phyloP scores from a whole-genome alignment of 2,113 vertebrate species.

The Dissostichus mawsoni region DNA sequence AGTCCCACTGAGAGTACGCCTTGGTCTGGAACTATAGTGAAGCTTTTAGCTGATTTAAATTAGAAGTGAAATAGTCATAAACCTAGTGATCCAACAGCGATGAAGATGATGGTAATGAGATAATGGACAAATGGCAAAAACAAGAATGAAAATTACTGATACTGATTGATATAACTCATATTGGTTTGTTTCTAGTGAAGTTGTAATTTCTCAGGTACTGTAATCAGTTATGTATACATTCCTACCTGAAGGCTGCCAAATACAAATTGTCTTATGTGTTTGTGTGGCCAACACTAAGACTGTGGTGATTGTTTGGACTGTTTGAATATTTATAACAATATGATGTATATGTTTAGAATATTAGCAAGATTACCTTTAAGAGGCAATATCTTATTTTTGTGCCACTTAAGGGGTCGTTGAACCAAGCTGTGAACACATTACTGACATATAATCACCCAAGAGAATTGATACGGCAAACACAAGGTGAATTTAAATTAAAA shows the following conservation, averaged over 20 bases:
- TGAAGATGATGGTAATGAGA: background rate
- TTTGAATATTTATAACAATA: no score
- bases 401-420: background rate
- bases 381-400: background rate
- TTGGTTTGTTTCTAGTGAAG: background rate
- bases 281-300: background rate
- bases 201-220: background rate
- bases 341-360: background rate
- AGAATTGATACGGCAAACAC: background rate
- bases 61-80: background rate
- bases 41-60: background rate
- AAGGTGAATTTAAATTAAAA: background rate
- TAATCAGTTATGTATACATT: background rate
- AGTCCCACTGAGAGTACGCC: background rate
- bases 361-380: background rate
- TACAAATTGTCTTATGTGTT: background rate
- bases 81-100: background rate
- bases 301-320: background rate
- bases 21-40: constrained; percentile 4
- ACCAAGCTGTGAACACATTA: background rate
- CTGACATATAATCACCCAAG: no score
- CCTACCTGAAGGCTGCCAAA: background rate
- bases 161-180: background rate
- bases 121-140: background rate
- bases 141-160: background rate